phyloP scores from a whole-genome alignment of 2,797 vertebrate genomes.

The Aphelocoma californica region DNA sequence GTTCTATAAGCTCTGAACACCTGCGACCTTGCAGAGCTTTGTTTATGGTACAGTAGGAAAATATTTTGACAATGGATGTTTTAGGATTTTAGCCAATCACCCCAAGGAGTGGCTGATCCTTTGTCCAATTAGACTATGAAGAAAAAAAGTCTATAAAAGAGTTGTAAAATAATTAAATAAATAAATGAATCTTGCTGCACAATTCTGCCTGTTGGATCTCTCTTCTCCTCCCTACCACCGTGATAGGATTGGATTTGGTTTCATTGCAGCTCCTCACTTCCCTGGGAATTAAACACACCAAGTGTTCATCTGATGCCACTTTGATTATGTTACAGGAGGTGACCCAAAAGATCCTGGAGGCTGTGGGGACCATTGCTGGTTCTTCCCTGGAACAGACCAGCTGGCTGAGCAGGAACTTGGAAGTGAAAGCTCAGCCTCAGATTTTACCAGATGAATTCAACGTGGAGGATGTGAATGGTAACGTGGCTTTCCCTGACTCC shows the following conservation, averaged over 20 bases:
- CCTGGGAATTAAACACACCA: background rate
- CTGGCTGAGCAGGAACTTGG: conserved; percentile 95
- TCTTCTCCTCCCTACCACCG: too few relatives aligned
- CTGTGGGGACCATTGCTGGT: conserved; percentile 90
- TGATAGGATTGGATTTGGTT: background rate
- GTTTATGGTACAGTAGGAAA: too few relatives aligned
- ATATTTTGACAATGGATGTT: too few relatives aligned
- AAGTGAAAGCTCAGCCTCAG: conserved; percentile 96
- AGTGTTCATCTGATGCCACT: background rate
- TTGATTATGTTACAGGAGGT: conserved; percentile 82
- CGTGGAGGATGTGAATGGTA: conserved; percentile 82
- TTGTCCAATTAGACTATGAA: too few relatives aligned
- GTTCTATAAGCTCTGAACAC: too few relatives aligned
- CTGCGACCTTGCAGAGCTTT: too few relatives aligned
- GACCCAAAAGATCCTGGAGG: conserved; percentile 93
- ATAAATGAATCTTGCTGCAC: too few relatives aligned
- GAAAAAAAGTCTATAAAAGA: too few relatives aligned
- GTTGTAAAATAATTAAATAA: too few relatives aligned
- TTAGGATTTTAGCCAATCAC: too few relatives aligned
- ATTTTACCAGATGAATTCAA: conserved; percentile 84
- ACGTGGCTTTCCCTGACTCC: background rate
- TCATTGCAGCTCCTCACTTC: background rate
- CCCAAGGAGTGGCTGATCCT: too few relatives aligned
- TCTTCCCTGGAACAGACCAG: conserved; percentile 98
- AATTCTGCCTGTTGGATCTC: too few relatives aligned